Evolutionary conservation across 2,888 invertebrate species (phyloP), one percentile per base, ranked within the genome.

Genomic region (Calameuta idolon): DNA sequence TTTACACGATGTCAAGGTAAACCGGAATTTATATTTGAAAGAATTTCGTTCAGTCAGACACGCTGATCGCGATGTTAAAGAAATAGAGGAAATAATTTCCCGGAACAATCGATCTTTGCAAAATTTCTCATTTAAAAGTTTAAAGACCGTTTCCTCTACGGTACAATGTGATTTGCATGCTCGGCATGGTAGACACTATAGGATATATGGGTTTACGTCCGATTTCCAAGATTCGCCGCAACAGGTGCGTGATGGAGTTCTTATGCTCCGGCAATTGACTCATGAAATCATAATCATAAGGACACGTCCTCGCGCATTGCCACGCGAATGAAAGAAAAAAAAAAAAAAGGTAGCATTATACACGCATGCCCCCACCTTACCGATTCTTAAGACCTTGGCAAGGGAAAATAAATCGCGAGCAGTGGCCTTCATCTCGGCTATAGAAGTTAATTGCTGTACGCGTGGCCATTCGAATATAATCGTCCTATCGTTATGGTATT

Each of bases 401-500:
- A 82, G 76, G 77, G 75, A 81, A 84, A 85, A 85, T 83, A 83
- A 85, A 85, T 84, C 85, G 80, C 79, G 77, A 79, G 77, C 77
- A 79, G 77, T 79, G 82, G 79, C 85, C 85, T 85, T 85, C 83
- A 78, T 80, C 34, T 75, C 69, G 77, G 55, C 73, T 76, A 79
- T 79, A 79, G 79, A 83, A 83, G 82, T 85, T 83, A 85, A 85
- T 85, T 85, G 84, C 83, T 82, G 80, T 80, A 78, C 34, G 71
- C 71, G 31, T 15, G 15, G 30, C 30, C 69, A 75, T 81, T 85
- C 79, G 81, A 83, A 85, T 85, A 84, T 85, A 85, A 85, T 85
- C 85, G 75, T 78, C 76, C 76, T 80, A 83, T 84, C 85, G 83
- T 85, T 83, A 85, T 85, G 81, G 81, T 83, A 83, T 79, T 81